phyloP scores from a whole-genome alignment of 2,888 invertebrate genomes.

The Meloe dianella region DNA sequence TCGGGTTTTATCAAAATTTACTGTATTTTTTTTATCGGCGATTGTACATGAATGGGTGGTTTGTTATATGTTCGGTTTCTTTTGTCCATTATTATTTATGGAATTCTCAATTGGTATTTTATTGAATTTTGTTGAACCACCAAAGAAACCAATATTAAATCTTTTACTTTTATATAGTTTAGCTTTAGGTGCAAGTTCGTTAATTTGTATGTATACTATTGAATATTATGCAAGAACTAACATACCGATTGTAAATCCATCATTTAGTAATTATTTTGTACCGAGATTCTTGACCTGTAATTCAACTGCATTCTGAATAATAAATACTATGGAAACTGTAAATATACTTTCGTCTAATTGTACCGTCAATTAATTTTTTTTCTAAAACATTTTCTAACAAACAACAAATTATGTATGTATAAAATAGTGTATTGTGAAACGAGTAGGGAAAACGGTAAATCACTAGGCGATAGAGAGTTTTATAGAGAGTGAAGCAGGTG shows the following conservation, averaged over 20 bases:
- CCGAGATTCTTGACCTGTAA: conserved; percentile 44
- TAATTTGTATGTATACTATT: conserved; percentile 81
- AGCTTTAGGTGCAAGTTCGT: conserved; percentile 76
- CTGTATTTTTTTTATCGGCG: conserved; percentile 82
- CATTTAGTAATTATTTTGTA: conserved; percentile 37
- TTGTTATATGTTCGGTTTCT: conserved; percentile 78
- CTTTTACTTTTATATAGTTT: conserved; percentile 84
- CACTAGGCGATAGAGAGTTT: no score
- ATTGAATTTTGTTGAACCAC: conserved; percentile 62
- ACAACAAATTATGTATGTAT: no score
- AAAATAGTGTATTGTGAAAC: no score
- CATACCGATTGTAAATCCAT: conserved; percentile 61
- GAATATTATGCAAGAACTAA: conserved; percentile 85
- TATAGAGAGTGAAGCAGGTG: no score
- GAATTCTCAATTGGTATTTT: conserved; percentile 76
- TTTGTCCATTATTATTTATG: conserved; percentile 84
- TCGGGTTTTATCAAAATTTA: conserved; percentile 40
- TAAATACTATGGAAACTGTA: no score
- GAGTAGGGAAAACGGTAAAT: no score
- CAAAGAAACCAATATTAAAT: conserved; percentile 66
- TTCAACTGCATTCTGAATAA: conserved; percentile 31
- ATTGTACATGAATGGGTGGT: conserved; percentile 88
- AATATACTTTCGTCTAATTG: no score
- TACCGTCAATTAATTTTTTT: no score
- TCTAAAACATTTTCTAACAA: no score